These are phyloP conservation scores for Neogobius melanostomus DNA, from an alignment of 2,113 vertebrate genomes.

Conservation along the genomic window DNA sequence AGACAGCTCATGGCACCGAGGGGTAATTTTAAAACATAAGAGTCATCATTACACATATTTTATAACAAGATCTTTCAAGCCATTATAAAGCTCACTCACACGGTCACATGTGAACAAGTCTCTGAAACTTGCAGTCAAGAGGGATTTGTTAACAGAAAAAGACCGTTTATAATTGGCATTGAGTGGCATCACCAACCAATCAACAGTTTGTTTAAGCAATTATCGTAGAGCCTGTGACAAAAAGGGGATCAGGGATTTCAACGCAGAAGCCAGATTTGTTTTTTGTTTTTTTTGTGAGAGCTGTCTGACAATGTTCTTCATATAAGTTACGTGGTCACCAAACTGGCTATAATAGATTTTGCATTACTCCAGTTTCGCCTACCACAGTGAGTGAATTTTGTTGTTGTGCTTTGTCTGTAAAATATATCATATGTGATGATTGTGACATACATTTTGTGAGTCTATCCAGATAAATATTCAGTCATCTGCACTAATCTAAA, in stretches of 20 bases:
- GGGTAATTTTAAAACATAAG: background rate
- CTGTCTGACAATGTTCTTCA: too few species aligned
- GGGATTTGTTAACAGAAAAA: background rate
- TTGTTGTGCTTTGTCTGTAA: too few species aligned
- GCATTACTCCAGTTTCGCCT: too few species aligned
- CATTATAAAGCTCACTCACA: too few species aligned
- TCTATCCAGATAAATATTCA: background rate
- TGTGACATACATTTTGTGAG: too few species aligned
- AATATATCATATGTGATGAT: too few species aligned
- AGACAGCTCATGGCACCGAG: background rate
- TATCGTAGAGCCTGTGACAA: slow-evolving; percentile 45
- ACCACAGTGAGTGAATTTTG: too few species aligned
- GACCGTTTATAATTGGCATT: background rate
- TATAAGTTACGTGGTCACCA: too few species aligned
- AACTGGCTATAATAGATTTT: too few species aligned
- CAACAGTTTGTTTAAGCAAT: slow-evolving; percentile 33
- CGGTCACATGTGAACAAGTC: background rate
- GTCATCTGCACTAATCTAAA: slow-evolving; percentile 3
- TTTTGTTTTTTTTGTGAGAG: too few species aligned
- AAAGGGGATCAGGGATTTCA: too few species aligned
- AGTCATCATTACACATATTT: background rate
- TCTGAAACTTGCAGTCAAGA: background rate
- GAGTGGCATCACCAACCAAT: slow-evolving; percentile 13
- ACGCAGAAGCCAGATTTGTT: too few species aligned
- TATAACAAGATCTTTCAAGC: background rate